phyloP scores from a whole-genome alignment of 1,140 invertebrate species.

The Magallana gigas region DNA sequence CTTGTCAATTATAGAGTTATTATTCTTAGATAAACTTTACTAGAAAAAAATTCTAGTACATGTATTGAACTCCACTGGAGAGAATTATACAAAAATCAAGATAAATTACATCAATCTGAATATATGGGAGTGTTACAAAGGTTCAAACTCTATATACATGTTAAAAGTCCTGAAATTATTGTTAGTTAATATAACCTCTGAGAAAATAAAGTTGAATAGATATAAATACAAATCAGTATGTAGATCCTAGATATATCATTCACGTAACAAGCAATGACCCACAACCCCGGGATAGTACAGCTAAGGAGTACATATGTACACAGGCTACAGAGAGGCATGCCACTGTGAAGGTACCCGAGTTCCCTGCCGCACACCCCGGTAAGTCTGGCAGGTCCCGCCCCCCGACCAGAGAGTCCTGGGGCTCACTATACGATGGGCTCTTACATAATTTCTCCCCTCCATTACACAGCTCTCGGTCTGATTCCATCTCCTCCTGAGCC shows the following conservation, averaged over 20 bases:
- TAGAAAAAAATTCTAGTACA: neutral
- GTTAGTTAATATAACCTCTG: neutral
- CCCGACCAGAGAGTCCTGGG: conserved; percentile 80
- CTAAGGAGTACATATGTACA: neutral
- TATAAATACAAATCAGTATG: neutral
- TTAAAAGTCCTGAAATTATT: neutral
- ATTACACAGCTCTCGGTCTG: conserved; percentile 74
- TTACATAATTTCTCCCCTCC: conserved; percentile 66
- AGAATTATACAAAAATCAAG: neutral
- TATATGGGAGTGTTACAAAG: neutral
- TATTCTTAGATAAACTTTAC: no score
- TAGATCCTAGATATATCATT: conserved; percentile 8
- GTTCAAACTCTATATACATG: neutral
- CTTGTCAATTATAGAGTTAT: no score
- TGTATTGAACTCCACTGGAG: neutral
- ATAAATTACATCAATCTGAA: neutral
- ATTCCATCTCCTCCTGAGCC: conserved; percentile 79
- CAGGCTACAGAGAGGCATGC: conserved; percentile 5
- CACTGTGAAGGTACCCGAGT: conserved; percentile 11
- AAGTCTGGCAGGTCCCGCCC: conserved; percentile 73
- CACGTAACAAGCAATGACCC: conserved; percentile 1
- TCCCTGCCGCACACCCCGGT: conserved; percentile 62
- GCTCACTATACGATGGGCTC: conserved; percentile 82
- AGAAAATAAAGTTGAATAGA: neutral
- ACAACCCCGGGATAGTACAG: neutral